Base-by-base conservation (phyloP, 2,797 vertebrate species). In the Threskiornis aethiopicus region DNA sequence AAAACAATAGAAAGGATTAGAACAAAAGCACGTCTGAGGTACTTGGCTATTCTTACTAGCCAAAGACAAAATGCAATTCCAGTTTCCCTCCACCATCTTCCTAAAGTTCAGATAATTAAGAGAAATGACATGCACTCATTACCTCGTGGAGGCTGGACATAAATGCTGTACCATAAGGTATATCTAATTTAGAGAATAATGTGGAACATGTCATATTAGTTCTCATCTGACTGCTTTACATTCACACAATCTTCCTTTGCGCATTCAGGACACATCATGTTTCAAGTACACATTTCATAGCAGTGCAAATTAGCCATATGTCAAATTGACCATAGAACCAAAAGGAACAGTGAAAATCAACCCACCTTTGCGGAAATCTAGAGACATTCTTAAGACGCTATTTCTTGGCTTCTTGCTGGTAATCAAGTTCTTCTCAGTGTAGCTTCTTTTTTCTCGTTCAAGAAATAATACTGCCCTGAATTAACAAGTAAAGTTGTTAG, bases 301-400 rank as follows among this genome's bases (percentile, higher is more conserved):
- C 29, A 41, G 28, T 10, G n/a, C 25, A 82, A 84, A 37, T 47
- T 52, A 84, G 37, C 5, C 10, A 0, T 16, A 44, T 52, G 80
- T 87, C 79, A 80, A 51, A n/a, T 8, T 35, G 78, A 81, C 17
- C 31, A 35, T 1, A 37, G 24, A 75, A 80, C 14, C 15, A 20
- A 78, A 84, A 64, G 6, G 46, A 94, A 52, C 20, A n/a, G 31
- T 18, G 70, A 26, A 62, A 49, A 65, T 69, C 77, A 39, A 55
- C 77, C 41, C 96, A 99, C 99, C 99, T 99, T 99, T 99, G 86
- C 96, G 99, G 97, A 99, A 99, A 81, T 99, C 99, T 39, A 99
- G 97, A 90, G 99, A 99, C 90, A 99, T 97, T 96, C 98, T 99
- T 95, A 99, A 98, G 71, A 98, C 98, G 81, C 98, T 99, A 94